Conservation (phyloP, 2,888 invertebrate species). For the Lycocerus yunnanus region DNA sequence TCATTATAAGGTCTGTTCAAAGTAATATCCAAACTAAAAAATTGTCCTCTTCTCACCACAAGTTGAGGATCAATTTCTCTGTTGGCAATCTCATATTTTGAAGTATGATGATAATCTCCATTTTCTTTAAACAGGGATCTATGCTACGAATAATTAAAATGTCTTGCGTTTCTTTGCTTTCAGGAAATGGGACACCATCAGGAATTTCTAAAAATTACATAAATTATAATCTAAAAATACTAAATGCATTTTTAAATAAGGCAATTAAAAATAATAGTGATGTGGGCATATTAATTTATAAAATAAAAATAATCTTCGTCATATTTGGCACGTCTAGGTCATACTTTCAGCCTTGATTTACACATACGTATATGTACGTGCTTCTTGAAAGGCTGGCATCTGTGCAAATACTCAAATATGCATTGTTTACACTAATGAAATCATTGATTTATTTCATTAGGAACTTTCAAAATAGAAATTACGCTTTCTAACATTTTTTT, state of each 20-base stretch:
- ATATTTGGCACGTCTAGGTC: conserved; percentile 10
- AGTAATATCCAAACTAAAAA: conserved; percentile 73
- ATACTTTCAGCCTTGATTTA: conserved; percentile 1
- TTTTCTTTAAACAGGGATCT: conserved; percentile 76
- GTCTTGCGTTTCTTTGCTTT: conserved; percentile 35
- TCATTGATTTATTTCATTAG: background rate
- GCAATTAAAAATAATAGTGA: background rate
- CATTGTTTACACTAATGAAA: background rate
- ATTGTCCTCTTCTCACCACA: conserved; percentile 82
- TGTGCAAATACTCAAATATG: background rate
- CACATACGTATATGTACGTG: background rate
- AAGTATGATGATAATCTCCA: conserved; percentile 77
- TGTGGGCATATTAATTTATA: background rate
- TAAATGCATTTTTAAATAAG: background rate
- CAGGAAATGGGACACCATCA: conserved; percentile 37
- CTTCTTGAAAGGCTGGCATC: background rate
- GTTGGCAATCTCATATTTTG: conserved; percentile 76
- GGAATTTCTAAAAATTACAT: conserved; percentile 34
- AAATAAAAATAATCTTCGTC: background rate
- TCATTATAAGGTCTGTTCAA: conserved; percentile 77
- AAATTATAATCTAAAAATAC: background rate
- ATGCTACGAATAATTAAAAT: conserved; percentile 74
- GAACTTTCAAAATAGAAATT: background rate
- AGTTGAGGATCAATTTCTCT: conserved; percentile 62
- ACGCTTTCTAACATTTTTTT: background rate